Evolutionary conservation across 2,113 vertebrate species (phyloP), one percentile per base, ranked within the genome.

Genomic region (Thalassoma bifasciatum): DNA sequence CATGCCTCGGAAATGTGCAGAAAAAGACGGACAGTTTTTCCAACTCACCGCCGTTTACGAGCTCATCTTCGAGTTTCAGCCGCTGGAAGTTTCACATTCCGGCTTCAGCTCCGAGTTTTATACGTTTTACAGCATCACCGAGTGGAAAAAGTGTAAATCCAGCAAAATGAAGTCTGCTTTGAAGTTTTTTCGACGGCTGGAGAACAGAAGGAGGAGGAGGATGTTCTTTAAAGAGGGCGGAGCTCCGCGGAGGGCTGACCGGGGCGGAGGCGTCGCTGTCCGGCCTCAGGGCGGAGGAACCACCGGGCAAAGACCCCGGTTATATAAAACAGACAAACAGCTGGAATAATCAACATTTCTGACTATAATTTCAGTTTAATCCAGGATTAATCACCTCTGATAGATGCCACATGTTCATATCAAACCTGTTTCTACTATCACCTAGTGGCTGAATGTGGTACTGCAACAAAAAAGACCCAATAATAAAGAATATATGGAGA

Each of bases 1-100:
- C 72, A 72, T 54, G 64, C 42, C 14, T 46, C 24, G 21, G 37
- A 56, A 57, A 63, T 9, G 34, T 47, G 56, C 24, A 16, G 5
- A 36, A 49, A 23, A 50, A 37, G 22, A 4, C 11, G 3, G 23
- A 21, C 6, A 21, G 8, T 1, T 23, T 10, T 85, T 81, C 80
- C n/a, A n/a, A n/a, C 90, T 47, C 84, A 90, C 90, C 90, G 36
- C 74, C 4, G 1, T 11, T 53, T 75, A 78, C 11, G 38, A 86
- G 10, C 50, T 70, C 86, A 81, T 84, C 30, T 24, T 70, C 54
- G 16, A 36, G 42, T 52, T 52, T 49, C 36, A 5, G 8, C 56
- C 21, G 60, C 26, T 34, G n/a, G 60, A 4, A 42, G 8, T 2
- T 54, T 66, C 59, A 64, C 83, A 83, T 81, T 8, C 44, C 63